phyloP scores from a whole-genome alignment of 2,797 vertebrate genomes.

The Mormyrops boulengeri region DNA sequence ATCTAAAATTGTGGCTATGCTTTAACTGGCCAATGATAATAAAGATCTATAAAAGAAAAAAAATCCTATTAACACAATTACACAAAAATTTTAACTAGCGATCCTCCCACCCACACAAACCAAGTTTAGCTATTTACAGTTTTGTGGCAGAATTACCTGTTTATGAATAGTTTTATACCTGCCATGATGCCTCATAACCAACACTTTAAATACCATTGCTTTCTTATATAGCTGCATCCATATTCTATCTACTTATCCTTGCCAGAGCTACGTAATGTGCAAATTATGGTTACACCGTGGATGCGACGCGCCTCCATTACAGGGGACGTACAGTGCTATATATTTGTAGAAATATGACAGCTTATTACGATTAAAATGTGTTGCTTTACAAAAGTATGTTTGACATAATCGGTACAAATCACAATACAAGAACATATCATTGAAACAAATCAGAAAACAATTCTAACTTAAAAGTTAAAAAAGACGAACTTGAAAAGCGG shows the following conservation, averaged over 20 bases:
- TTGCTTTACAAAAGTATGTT: neutral
- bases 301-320: neutral
- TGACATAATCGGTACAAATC: neutral
- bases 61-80: neutral
- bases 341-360: neutral
- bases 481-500: neutral
- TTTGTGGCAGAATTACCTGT: neutral
- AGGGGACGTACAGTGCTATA: neutral
- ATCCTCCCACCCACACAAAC: neutral
- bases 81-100: neutral
- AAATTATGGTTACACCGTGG: neutral
- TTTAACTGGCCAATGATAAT: neutral
- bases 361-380: neutral
- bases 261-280: neutral
- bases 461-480: neutral
- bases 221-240: neutral
- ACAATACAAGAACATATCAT: neutral
- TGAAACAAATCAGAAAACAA: neutral
- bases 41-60: neutral
- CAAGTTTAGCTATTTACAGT: neutral
- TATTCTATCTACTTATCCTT: neutral
- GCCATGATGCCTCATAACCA: neutral
- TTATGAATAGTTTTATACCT: neutral
- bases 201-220: neutral
- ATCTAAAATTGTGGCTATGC: constrained; percentile 15